phyloP scores from a whole-genome alignment of 2,888 invertebrate species.

The Tenthredo amoena region DNA sequence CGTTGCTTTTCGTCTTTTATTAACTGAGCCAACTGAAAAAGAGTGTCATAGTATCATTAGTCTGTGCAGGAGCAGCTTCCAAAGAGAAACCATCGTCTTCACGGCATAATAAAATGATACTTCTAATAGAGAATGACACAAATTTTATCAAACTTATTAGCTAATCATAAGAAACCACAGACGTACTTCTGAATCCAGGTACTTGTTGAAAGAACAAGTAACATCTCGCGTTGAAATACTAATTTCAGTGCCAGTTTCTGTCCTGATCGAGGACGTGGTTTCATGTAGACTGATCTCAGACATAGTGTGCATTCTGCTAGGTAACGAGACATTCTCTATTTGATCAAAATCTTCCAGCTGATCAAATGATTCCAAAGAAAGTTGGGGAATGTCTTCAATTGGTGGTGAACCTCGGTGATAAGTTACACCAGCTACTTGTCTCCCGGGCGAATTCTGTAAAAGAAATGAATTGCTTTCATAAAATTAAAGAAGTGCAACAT shows the following conservation, averaged over 20 bases:
- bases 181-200: slow-evolving; percentile 72
- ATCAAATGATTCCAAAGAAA: slow-evolving; percentile 70
- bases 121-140: too few species aligned
- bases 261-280: slow-evolving; percentile 76
- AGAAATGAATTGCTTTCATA: background rate
- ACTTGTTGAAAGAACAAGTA: slow-evolving; percentile 75
- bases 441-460: slow-evolving; percentile 39
- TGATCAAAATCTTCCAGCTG: slow-evolving; percentile 71
- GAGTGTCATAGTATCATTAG: background rate
- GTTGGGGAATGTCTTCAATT: slow-evolving; percentile 64
- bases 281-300: slow-evolving; percentile 77
- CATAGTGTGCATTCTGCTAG: slow-evolving; percentile 74
- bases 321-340: slow-evolving; percentile 72
- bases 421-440: slow-evolving; percentile 65
- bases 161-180: background rate
- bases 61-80: background rate
- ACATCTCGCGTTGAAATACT: slow-evolving; percentile 76
- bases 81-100: too few species aligned
- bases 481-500: background rate
- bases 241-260: slow-evolving; percentile 76
- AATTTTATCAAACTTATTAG: slow-evolving; percentile 45
- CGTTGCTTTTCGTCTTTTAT: slow-evolving; percentile 85
- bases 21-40: slow-evolving; percentile 81
- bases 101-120: too few species aligned
- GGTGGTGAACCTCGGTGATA: slow-evolving; percentile 65